A percentile compares a stretch with the other conserved stretches of the same genome.
Evolutionary conservation across 2,113 vertebrate genomes (phyloP).

Genomic region (Chelonoidis abingdonii): DNA sequence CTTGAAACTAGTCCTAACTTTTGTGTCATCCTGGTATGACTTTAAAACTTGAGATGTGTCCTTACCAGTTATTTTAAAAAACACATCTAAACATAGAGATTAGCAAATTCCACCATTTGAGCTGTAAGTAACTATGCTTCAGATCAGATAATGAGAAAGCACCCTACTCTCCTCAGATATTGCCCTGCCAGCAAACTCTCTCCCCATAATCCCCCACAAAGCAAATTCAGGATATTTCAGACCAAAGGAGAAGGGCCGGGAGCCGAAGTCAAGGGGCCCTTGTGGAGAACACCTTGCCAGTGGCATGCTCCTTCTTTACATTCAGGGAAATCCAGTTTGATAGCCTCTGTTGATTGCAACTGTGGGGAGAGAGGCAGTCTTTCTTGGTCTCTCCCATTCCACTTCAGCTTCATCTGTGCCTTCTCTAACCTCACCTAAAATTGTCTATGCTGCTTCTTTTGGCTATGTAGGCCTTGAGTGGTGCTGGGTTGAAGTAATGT

Average conservation of each 20-base stretch:
- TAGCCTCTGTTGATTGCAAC: background rate
- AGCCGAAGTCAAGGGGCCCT: background rate
- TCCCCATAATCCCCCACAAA: background rate
- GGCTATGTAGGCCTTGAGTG: background rate
- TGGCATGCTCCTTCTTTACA: background rate
- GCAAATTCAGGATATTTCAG: slow-evolving; percentile 30
- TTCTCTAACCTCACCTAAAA: background rate
- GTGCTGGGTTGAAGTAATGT: background rate
- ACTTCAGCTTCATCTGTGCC: background rate
- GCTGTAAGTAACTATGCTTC: background rate
- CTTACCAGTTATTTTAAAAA: background rate
- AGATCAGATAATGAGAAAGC: background rate
- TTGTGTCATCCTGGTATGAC: background rate
- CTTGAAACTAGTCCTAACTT: accelerated
- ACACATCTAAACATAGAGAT: background rate
- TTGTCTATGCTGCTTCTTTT: background rate
- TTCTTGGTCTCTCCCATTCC: background rate
- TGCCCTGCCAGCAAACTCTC: slow-evolving; percentile 25
- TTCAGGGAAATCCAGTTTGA: background rate
- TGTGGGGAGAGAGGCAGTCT: background rate
- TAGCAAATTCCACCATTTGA: background rate
- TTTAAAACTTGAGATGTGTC: background rate
- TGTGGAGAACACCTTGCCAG: background rate
- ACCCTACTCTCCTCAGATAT: background rate
- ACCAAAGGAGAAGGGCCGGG: background rate